A percentile compares a stretch with the other conserved stretches of the same genome.
These are phyloP conservation scores for Melanotus villosus DNA, from an alignment of 2,888 invertebrate genomes.

Conservation along the genomic window DNA sequence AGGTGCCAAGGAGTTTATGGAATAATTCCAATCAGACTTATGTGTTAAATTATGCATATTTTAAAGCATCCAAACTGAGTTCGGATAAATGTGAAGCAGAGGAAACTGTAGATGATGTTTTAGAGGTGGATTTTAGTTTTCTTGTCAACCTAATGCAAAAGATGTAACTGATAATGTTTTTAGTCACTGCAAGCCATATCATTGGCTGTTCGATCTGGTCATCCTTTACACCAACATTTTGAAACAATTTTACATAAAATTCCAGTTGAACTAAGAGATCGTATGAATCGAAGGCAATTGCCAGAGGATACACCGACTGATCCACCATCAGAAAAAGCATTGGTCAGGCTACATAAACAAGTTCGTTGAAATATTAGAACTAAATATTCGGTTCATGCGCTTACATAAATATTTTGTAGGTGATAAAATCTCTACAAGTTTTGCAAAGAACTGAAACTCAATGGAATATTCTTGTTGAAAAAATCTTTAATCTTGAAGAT, in stretches of 20 bases:
- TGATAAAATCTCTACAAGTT: conserved; percentile 92
- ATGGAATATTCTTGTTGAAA: conserved; percentile 89
- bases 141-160: conserved; percentile 12
- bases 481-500: conserved; percentile 89
- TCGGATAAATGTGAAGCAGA: conserved; percentile 98
- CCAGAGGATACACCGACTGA: conserved; percentile 75
- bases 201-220: conserved; percentile 81
- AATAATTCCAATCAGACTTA: conserved; percentile 89
- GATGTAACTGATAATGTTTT: conserved; percentile 49
- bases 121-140: conserved; percentile 90
- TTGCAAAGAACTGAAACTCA: conserved; percentile 94
- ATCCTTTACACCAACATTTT: conserved; percentile 83
- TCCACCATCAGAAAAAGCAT: conserved; percentile 85
- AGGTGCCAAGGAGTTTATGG: conserved; percentile 94
- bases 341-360: conserved; percentile 92
- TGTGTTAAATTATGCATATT: conserved; percentile 89
- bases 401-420: conserved; percentile 71
- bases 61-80: conserved; percentile 94
- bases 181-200: conserved; percentile 89
- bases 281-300: conserved; percentile 77
- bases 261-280: conserved; percentile 83
- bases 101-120: conserved; percentile 94
- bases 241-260: conserved; percentile 93
- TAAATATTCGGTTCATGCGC: too few species aligned
- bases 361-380: too few species aligned